Evolutionary conservation across 2,113 vertebrate species (phyloP), one percentile per base, ranked within the genome.

Genomic region (Coptodon rendalli): DNA sequence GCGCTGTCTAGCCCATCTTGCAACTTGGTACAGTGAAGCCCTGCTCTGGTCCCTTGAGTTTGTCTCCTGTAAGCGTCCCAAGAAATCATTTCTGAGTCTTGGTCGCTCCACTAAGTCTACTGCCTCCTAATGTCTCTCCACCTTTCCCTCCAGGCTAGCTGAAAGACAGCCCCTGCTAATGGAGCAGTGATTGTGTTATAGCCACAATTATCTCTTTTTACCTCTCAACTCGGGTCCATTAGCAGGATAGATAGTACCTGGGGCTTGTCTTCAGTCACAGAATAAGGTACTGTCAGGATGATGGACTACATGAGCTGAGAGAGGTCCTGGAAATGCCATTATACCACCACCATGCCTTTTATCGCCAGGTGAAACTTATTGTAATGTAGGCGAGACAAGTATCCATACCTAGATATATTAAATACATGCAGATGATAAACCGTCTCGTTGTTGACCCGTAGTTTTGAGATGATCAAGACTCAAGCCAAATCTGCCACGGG

Each of bases 111-210:
- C 73, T 48, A 36, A 89, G 36, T 89, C 79, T 81, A 84, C 86
- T 19, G 82, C 53, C 84, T 90, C 91, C 59, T 86, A 88, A 82
- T 81, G 71, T 87, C 87, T 86, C 84, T 81, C 83, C 83, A 59
- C 43, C 81, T 43, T 80, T 89, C 76, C 34, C 91, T 85, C 53
- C 80, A 86, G 91, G 88, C 84, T 1, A 24, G 89, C 88, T 92
- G 81, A 91, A 91, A 92, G 90, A 84, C 87, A 91, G 88, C 45
- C 87, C 83, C 59, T 78, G 80, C 88, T 95, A 95, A 95, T 95
- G 94, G 91, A 93, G 90, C 71, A 7, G 89, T 93, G 92, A 93
- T 94, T 94, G 91, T 86, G 93, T 95, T 96, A 95, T 83, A 93
- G 88, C 88, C 89, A 90, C 90, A 91, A 93, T 95, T 93, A 95